Conservation (phyloP, 1,140 invertebrate species). For the Ostrea edulis region DNA sequence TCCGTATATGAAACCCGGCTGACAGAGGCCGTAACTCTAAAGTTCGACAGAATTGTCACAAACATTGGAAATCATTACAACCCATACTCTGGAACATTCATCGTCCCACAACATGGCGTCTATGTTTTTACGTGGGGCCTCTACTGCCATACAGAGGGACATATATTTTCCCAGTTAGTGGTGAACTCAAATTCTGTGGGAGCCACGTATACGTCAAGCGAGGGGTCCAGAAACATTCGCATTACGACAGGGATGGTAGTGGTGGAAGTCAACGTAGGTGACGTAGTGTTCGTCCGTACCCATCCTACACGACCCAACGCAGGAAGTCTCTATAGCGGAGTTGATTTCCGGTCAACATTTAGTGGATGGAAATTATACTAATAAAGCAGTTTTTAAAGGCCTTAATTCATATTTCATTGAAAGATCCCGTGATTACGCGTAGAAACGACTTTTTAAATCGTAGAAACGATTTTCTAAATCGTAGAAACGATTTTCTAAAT, state of each 20-base stretch:
- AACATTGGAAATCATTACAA: conserved; percentile 41
- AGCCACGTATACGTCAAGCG: not conserved
- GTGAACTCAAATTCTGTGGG: not conserved
- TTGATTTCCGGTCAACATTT: not conserved
- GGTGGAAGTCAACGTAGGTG: not conserved
- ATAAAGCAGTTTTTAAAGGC: not conserved
- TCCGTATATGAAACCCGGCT: not conserved
- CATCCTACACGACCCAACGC: not conserved
- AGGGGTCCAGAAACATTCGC: not conserved
- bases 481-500: no score
- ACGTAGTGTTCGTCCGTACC: not conserved
- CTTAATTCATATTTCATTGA: no score
- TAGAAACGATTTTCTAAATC: no score
- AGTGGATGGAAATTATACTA: not conserved
- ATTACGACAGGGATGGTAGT: not conserved
- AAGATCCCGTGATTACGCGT: no score
- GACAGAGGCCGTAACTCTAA: not conserved
- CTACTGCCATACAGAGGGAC: not conserved
- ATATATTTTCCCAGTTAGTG: not conserved
- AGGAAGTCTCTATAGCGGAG: not conserved
- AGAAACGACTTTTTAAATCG: no score
- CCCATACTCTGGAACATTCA: conserved; percentile 8
- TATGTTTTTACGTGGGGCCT: conserved; percentile 28
- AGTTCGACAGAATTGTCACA: conserved; percentile 32
- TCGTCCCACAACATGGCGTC: not conserved